Evolutionary conservation across 2,113 vertebrate genomes (phyloP).

Genomic region (Nesoenas mayeri): DNA sequence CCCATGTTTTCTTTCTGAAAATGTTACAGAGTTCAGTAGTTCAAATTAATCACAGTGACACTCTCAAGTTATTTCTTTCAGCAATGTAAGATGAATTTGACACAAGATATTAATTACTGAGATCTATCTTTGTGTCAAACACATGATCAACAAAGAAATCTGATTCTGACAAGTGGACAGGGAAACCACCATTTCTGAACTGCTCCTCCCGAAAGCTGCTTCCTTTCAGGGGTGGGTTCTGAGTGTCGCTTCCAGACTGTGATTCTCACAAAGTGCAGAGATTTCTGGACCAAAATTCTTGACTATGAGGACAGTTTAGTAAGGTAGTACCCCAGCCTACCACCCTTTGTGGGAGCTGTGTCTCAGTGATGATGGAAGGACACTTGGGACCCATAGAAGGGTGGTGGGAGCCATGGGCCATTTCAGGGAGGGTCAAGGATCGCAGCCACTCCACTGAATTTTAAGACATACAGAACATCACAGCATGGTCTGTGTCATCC

Average conservation of each 20-base stretch:
- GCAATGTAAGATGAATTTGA: not conserved
- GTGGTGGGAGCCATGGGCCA: not conserved
- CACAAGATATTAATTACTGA: conserved; percentile 26
- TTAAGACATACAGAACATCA: not conserved
- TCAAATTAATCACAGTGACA: not conserved
- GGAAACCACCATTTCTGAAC: not conserved
- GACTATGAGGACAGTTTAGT: not conserved
- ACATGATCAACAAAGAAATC: not conserved
- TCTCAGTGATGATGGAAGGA: not conserved
- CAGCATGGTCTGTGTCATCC: not conserved
- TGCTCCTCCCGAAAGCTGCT: not conserved
- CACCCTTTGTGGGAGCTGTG: not conserved
- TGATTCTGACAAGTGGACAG: not conserved
- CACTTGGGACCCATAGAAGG: not conserved
- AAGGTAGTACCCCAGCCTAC: not conserved
- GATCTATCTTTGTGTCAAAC: not conserved
- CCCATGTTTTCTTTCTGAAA: not conserved
- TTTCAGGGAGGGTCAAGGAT: not conserved
- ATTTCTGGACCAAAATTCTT: not conserved
- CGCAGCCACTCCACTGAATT: not conserved
- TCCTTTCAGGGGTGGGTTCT: not conserved
- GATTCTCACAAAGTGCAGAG: not conserved
- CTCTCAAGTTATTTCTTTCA: conserved; percentile 9
- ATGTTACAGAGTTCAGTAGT: not conserved
- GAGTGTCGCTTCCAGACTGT: not conserved